A percentile compares a stretch with the other conserved stretches of the same genome.
These are phyloP conservation scores for Alviniconcha strummeri DNA, from an alignment of 2,888 invertebrate species.

Conservation along the genomic window DNA sequence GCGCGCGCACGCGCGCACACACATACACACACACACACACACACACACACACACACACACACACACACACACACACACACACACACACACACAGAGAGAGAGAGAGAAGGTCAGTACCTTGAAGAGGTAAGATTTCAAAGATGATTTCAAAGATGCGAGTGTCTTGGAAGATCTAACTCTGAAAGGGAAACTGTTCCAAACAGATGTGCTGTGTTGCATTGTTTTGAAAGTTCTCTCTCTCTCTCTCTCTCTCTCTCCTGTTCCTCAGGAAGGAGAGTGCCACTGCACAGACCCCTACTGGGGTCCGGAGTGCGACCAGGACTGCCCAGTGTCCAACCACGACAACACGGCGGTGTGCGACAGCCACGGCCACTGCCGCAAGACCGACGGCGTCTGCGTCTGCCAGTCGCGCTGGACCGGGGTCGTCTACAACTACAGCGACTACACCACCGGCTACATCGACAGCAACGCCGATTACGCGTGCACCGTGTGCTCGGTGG, in stretches of 20 bases:
- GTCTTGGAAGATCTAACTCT: not conserved
- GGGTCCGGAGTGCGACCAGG: constrained; percentile 5
- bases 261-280: not conserved
- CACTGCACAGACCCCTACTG: constrained; percentile 18
- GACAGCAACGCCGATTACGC: constrained; percentile 22
- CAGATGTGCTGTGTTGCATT: no score
- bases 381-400: constrained; percentile 21
- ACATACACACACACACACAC: not conserved
- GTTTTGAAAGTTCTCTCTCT: no score
- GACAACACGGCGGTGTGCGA: not conserved
- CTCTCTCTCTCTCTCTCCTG: not conserved
- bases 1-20: not conserved
- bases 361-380: constrained; percentile 30
- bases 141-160: not conserved
- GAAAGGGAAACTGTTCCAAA: no score
- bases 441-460: constrained; percentile 12
- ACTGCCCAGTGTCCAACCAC: constrained; percentile 4
- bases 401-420: not conserved
- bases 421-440: constrained; percentile 20
- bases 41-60: not conserved
- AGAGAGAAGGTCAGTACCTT: not conserved
- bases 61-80: constrained; percentile 9
- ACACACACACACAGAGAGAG: constrained; percentile 1
- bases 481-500: not conserved
- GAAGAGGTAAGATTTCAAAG: no score